These are phyloP conservation scores for Nesidiocoris tenuis DNA, from an alignment of 2,888 invertebrate species.

Conservation along the genomic window DNA sequence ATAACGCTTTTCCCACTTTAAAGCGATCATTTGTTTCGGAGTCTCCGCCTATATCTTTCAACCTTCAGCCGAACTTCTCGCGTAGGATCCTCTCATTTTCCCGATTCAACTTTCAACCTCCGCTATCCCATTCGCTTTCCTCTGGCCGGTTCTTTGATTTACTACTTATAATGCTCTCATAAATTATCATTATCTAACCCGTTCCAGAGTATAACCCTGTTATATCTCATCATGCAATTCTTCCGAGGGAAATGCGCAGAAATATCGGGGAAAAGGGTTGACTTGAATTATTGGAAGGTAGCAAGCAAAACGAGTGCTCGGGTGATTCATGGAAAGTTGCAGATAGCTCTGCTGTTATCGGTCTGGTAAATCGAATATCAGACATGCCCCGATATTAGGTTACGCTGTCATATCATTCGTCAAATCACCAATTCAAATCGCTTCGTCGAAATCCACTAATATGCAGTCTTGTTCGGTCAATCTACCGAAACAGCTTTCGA, in stretches of 20 bases:
- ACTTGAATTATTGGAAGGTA: not conserved
- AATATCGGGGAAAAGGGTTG: not conserved
- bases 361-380: too few species aligned
- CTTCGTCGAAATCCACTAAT: too few species aligned
- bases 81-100: not conserved
- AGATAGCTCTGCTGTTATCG: too few species aligned
- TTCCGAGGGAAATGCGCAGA: not conserved
- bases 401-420: too few species aligned
- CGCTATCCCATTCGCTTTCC: not conserved
- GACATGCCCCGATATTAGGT: too few species aligned
- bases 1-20: slow-evolving; percentile 35
- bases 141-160: slow-evolving; percentile 22
- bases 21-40: slow-evolving; percentile 39
- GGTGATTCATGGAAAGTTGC: not conserved
- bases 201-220: not conserved
- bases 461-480: too few species aligned
- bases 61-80: not conserved
- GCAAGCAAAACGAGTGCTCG: too few species aligned
- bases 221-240: not conserved
- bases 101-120: not conserved
- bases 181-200: slow-evolving; percentile 24
- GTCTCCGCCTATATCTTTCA: slow-evolving; percentile 23
- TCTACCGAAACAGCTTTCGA: too few species aligned
- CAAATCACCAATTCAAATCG: too few species aligned
- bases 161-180: slow-evolving; percentile 39